These are phyloP conservation scores for Drosophila fungiperda DNA, from an alignment of 2,888 invertebrate genomes.

Conservation along the genomic window DNA sequence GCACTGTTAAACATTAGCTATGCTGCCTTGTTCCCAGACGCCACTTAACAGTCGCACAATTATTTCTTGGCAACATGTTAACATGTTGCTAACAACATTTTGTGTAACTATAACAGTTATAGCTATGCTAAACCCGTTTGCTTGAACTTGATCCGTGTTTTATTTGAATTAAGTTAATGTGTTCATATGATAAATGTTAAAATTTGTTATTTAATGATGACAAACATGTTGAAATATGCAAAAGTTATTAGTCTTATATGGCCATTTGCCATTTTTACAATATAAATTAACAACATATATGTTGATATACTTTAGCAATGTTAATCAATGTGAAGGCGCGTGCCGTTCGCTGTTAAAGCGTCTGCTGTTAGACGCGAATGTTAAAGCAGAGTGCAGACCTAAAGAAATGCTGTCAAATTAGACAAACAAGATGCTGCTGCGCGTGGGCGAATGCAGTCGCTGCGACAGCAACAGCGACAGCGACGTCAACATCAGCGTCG, in stretches of 20 bases:
- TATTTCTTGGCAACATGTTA: slow-evolving; percentile 8
- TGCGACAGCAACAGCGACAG: slow-evolving; percentile 12
- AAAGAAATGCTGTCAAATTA: slow-evolving; percentile 1
- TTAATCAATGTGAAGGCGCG: slow-evolving; percentile 21
- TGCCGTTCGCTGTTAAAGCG: slow-evolving; percentile 28
- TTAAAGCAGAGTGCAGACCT: slow-evolving; percentile 2
- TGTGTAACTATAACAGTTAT: neutral
- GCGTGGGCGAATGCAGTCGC: slow-evolving; percentile 26
- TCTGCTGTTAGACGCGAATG: slow-evolving; percentile 1
- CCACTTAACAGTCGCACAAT: slow-evolving; percentile 10
- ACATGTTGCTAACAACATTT: slow-evolving; percentile 9
- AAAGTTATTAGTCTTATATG: neutral
- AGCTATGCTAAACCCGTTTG: neutral
- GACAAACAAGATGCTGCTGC: neutral
- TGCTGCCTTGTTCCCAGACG: slow-evolving; percentile 17
- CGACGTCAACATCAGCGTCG: slow-evolving; percentile 31
- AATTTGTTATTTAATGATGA: neutral
- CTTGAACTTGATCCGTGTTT: neutral
- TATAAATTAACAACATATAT: neutral
- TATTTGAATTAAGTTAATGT: neutral
- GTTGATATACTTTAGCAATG: neutral
- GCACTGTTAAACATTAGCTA: slow-evolving; percentile 17
- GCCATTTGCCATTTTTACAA: neutral
- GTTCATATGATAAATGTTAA: neutral
- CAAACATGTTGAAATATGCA: neutral